Conservation (phyloP, 1,140 invertebrate species). For the Semibalanus balanoides region DNA sequence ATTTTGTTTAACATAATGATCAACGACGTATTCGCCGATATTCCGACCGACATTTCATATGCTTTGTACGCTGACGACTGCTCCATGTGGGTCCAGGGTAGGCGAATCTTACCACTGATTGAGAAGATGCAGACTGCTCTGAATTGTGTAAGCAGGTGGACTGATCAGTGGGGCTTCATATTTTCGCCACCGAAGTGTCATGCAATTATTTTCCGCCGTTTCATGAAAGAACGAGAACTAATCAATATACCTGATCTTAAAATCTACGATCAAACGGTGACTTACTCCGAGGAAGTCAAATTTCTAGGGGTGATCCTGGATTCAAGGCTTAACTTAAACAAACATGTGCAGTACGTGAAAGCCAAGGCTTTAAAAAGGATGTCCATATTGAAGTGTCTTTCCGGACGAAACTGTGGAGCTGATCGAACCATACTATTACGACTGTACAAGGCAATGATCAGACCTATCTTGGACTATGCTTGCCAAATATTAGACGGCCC, state of each 20-base stretch:
- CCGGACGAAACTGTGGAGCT: neutral
- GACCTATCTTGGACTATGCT: neutral
- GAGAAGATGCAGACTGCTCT: too few species aligned
- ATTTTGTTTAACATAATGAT: constrained; percentile 7
- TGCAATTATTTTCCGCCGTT: too few species aligned
- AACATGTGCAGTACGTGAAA: neutral
- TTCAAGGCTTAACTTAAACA: neutral
- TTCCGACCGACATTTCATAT: too few species aligned
- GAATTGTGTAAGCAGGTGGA: too few species aligned
- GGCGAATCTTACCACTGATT: too few species aligned
- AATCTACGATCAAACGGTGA: neutral
- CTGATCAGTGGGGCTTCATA: too few species aligned
- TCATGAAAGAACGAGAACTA: too few species aligned
- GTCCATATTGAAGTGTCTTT: neutral
- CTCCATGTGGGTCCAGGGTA: too few species aligned
- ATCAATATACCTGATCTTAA: too few species aligned
- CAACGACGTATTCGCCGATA: constrained; percentile 3
- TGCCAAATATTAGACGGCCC: neutral
- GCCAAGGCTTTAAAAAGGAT: neutral
- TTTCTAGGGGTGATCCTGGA: neutral
- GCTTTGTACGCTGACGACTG: too few species aligned
- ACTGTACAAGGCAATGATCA: neutral
- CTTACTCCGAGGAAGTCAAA: neutral
- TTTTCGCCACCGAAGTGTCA: too few species aligned
- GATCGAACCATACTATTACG: neutral